Evolutionary conservation across 2,113 vertebrate species (phyloP).

Genomic region (Astatotilapia flaviijosephi): DNA sequence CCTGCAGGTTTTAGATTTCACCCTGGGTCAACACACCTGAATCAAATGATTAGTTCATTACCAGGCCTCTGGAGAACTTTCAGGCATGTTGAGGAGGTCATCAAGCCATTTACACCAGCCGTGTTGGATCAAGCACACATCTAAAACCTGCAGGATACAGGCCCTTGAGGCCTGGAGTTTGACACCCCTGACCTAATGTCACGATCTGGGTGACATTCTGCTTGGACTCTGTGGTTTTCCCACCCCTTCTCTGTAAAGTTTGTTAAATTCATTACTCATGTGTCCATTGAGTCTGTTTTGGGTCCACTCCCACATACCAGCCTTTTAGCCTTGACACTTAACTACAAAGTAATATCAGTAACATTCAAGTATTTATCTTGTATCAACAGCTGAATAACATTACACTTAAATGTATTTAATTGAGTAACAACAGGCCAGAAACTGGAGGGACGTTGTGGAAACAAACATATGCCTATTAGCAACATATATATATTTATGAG

Average conservation of each 20-base stretch:
- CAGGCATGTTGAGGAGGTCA: background rate
- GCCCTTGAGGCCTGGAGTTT: background rate
- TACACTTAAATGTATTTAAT: background rate
- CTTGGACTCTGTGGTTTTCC: background rate
- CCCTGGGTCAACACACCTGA: background rate
- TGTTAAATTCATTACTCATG: background rate
- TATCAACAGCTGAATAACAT: background rate
- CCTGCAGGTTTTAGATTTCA: background rate
- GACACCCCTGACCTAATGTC: background rate
- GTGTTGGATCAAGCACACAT: background rate
- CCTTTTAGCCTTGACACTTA: background rate
- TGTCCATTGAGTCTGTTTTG: background rate
- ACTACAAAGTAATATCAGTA: background rate
- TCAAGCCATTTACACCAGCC: background rate
- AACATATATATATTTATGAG: background rate
- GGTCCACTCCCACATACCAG: background rate
- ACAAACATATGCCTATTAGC: background rate
- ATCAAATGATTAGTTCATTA: background rate
- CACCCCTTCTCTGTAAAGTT: background rate
- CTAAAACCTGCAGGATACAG: background rate
- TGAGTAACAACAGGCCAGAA: background rate
- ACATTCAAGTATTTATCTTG: background rate
- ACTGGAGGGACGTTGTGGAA: background rate
- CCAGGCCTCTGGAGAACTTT: accelerated
- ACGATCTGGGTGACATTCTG: background rate